Evolutionary conservation across 2,797 vertebrate species (phyloP), one percentile per base, ranked within the genome.

Genomic region (Myotis myotis): DNA sequence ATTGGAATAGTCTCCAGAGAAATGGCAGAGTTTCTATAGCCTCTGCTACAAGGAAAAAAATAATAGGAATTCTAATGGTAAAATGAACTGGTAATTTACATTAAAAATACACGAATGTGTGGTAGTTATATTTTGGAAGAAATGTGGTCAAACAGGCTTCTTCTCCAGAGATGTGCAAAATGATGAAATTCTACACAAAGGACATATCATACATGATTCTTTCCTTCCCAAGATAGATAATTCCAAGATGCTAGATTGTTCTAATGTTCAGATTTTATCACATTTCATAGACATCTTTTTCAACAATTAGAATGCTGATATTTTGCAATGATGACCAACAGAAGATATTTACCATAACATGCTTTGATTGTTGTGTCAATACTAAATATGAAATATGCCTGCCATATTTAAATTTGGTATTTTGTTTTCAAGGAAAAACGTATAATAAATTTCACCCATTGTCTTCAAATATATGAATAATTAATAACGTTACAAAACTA

Each of bases 351-450:
- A 41, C 17, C 71, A 17, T 36, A 62, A 64, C 66, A n/a, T 68
- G 30, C 36, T 95, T 57, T 33, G 1, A 19, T 86, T 33, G 49
- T 41, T 87, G 13, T 53, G 19, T 51, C 41, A 82, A 47, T 72
- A 76, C 78, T 70, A 85, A 95, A 88, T 93, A 76, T 19, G 10
- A 74, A 47, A 85, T 68, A 74, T 33, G 19, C 1, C 10, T 76
- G 1, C 3, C 76, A 78, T 85, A 53, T 71, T 89, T 83, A 95
- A 85, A 78, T 72, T 66, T 81, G 30, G n/a, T 11, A 41, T 70
- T 95, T 74, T 87, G 17, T 84, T 92, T 81, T 87, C 71, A 88
- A 82, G 23, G 22, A 36, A 90, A 90, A 44, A 44, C 53, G 6
- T 22, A 53, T 47, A 89, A 92, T 83, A 92, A 64, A 85, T n/a